These are phyloP conservation scores for Zaprionus ornatus DNA, from an alignment of 1,140 invertebrate genomes.

Conservation along the genomic window DNA sequence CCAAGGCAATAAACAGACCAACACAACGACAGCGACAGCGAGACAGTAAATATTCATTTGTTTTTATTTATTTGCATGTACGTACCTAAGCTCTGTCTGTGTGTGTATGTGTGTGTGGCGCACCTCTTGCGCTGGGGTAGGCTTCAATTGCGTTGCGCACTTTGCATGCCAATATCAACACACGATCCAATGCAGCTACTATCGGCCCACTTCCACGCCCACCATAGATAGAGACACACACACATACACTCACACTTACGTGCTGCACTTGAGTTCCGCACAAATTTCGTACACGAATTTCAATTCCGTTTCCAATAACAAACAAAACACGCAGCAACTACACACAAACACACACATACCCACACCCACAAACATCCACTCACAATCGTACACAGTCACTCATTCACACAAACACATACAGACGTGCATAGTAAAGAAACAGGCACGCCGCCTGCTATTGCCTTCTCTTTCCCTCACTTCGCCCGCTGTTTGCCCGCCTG, in stretches of 20 bases:
- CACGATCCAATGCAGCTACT: constrained; percentile 9
- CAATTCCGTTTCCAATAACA: constrained; percentile 72
- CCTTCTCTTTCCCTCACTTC: constrained; percentile 19
- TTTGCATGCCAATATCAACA: constrained; percentile 41
- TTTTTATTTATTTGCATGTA: constrained; percentile 8
- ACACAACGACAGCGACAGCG: neutral
- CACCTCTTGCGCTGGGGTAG: constrained; percentile 27
- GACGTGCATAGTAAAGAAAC: constrained; percentile 34
- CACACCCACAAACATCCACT: constrained; percentile 15
- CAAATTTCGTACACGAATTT: constrained; percentile 66
- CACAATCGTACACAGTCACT: constrained; percentile 13
- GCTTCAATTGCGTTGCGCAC: constrained; percentile 57
- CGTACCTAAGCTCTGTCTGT: neutral
- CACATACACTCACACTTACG: constrained; percentile 18
- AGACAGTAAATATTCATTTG: constrained; percentile 11
- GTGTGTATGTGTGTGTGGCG: constrained; percentile 15
- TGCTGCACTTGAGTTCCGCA: constrained; percentile 69
- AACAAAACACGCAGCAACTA: constrained; percentile 67
- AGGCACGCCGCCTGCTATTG: constrained; percentile 63
- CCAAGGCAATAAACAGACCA: constrained; percentile 7
- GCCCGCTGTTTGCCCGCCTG: constrained; percentile 11
- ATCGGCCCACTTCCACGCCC: constrained; percentile 64
- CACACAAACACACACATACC: constrained; percentile 43
- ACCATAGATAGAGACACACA: constrained; percentile 13
- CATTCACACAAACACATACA: constrained; percentile 8